Evolutionary conservation across 2,797 vertebrate genomes (phyloP), one percentile per base, ranked within the genome.

Genomic region (Falco naumanni): DNA sequence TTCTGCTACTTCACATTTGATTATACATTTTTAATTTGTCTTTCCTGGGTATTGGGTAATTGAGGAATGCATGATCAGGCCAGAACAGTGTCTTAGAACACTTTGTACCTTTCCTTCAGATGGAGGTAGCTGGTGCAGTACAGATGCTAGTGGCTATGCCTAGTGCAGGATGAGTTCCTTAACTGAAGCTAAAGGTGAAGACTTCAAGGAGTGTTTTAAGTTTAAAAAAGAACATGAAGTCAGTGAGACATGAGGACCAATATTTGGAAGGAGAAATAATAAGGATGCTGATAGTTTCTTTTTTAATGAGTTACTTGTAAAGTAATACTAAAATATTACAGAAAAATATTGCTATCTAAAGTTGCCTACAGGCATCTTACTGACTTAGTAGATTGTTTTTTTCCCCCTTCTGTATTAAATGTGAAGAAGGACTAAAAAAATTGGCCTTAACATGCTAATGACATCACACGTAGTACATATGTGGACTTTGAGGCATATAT

Each of bases 361-460:
- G 4, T 28, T 56, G 7, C 19, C 20, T 54, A 10, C 33, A 51
- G 9, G 13, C 3, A 50, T 33, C 18, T 54, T 72, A 29, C 4
- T 47, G n/a, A 50, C 91, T 88, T 16, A 8, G 8, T 11, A 25
- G 28, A 15, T 51, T 68, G 1, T 4, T 57, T 63, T 77, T 69
- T 77, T 39, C 84, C 37, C 14, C 8, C 10, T 56, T 78, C n/a
- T 56, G 4, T 22, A 25, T 47, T 45, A 80, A 74, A 29, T 10
- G 6, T 56, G 59, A 84, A 79, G 39, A 70, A 87, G 13, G 7
- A 74, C 39, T 43, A 8, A 83, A 65, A 78, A 28, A 37, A 31
- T 0, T 29, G 9, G 1, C 13, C 13, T 74, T 17, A 53, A 6
- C 3, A 4, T 34, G 1, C 76, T 86, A 56, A 31, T 47, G 33